phyloP scores from a whole-genome alignment of 2,797 vertebrate genomes.

The Manis javanica region DNA sequence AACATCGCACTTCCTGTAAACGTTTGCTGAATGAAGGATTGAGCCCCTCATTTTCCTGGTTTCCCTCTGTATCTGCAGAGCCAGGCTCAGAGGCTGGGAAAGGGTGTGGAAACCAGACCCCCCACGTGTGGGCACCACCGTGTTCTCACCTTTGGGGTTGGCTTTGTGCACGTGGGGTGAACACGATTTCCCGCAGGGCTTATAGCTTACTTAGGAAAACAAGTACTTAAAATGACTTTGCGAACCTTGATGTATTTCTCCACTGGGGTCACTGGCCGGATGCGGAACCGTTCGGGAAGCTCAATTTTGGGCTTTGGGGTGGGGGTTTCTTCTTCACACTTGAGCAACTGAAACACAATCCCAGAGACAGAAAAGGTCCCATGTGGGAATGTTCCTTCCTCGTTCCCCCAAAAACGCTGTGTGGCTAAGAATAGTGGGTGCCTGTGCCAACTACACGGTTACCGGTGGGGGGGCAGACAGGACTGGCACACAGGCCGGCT shows the following conservation, averaged over 20 bases:
- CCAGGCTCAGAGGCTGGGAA: accelerated
- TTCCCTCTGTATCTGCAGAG: not conserved
- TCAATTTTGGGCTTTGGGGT: constrained; percentile 77
- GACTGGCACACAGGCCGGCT: accelerated
- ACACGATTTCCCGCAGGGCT: accelerated
- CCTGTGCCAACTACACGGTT: too few species aligned
- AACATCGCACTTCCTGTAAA: not conserved
- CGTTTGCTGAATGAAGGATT: accelerated
- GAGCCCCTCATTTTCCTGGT: too few species aligned
- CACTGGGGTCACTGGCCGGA: constrained; percentile 86
- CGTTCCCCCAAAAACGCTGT: accelerated
- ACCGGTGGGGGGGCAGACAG: too few species aligned
- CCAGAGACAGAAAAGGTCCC: constrained; percentile 12
- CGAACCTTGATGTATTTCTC: constrained; percentile 89
- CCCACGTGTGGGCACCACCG: accelerated
- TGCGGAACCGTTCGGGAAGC: constrained; percentile 83
- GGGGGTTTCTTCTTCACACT: constrained; percentile 78
- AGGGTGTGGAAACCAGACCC: accelerated
- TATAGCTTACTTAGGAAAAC: not conserved
- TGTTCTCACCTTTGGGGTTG: not conserved
- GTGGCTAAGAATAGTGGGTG: too few species aligned
- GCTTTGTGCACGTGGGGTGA: not conserved
- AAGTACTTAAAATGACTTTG: constrained; percentile 40
- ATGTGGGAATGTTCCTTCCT: accelerated
- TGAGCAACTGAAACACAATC: constrained; percentile 81